These are phyloP conservation scores for Babyrousa celebensis DNA, from an alignment of 2,797 vertebrate species.

Conservation along the genomic window DNA sequence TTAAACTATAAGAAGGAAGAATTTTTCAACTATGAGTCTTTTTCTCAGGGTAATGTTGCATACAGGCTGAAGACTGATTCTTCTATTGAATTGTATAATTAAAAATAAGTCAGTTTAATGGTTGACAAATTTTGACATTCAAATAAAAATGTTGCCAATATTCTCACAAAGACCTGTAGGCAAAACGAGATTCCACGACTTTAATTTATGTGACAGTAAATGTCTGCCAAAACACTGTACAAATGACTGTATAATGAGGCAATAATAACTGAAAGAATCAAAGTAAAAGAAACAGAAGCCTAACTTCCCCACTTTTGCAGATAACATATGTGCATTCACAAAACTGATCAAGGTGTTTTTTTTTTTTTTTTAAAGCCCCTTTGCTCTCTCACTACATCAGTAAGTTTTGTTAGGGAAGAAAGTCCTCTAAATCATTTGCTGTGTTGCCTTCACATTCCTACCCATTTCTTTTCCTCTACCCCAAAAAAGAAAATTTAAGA, in stretches of 20 bases:
- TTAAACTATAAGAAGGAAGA: conserved; percentile 83
- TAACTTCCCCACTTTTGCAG: conserved; percentile 82
- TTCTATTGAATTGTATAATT: conserved; percentile 92
- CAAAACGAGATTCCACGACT: conserved; percentile 89
- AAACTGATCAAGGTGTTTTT: conserved; percentile 71
- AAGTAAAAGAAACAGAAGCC: conserved; percentile 79
- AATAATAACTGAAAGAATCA: conserved; percentile 87
- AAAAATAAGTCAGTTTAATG: conserved; percentile 95
- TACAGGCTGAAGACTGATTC: conserved; percentile 90
- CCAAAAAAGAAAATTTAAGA: neutral
- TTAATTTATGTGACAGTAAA: conserved; percentile 91
- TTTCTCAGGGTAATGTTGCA: conserved; percentile 90
- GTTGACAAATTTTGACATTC: conserved; percentile 94
- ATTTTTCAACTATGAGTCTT: conserved; percentile 82
- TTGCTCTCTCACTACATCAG: conserved; percentile 76
- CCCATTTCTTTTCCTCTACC: neutral
- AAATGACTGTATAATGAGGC: conserved; percentile 90
- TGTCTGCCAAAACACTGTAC: conserved; percentile 90
- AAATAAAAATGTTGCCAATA: conserved; percentile 92
- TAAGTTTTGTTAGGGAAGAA: conserved; percentile 77
- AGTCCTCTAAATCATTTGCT: conserved; percentile 74
- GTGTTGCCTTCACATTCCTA: neutral
- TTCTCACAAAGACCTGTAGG: conserved; percentile 92
- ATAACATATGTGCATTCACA: conserved; percentile 80
- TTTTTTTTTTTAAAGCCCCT: conserved; percentile 17